Evolutionary conservation across 2,888 invertebrate genomes (phyloP), one percentile per base, ranked within the genome.

Genomic region (Eupelmus urozonus): DNA sequence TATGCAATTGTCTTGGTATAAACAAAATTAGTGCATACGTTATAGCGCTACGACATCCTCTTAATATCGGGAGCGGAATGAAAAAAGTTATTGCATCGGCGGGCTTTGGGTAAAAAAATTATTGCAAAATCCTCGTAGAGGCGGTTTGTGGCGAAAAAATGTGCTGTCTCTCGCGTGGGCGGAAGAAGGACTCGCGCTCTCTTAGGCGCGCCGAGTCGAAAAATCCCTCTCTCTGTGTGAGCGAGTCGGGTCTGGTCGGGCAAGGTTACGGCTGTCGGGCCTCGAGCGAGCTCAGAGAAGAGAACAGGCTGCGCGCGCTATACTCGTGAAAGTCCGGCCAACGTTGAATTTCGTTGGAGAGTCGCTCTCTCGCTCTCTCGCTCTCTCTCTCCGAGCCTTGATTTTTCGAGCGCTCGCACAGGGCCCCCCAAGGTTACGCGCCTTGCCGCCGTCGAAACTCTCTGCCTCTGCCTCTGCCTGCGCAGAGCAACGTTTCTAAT

Each of bases 301-400:
- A 34, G 34, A 34, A 9, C 3, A 34, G 34, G 34, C 34, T 34
- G 9, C 3, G 34, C 34, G 5, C 34, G 16, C 23, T 80, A n/a
- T 78, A 80, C 69, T 84, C 83, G 84, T 85, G 86, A 86, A 85
- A 86, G 85, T 85, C 83, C 76, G 80, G 78, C 70, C 81, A 78
- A 66, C 81, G 80, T 80, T 83, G 80, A 85, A 85, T 83, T 84
- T 84, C 81, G 82, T 82, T 78, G 81, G 78, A 60, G 59, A 70
- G 59, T 45, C 45, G 45, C 45, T 45, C 45, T 45, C 45, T 45
- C 45, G 4, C 16, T 45, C 45, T 45, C 45, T 45, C 45, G 4
- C 75, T 79, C 53, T 69, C 25, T 69, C 57, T 57, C 57, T 49
- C 73, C 13, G 2, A 13, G 2, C 81, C 82, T 83, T 83, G 73